These are phyloP conservation scores for Spialia ferax DNA, from an alignment of 2,888 invertebrate genomes.

Conservation along the genomic window DNA sequence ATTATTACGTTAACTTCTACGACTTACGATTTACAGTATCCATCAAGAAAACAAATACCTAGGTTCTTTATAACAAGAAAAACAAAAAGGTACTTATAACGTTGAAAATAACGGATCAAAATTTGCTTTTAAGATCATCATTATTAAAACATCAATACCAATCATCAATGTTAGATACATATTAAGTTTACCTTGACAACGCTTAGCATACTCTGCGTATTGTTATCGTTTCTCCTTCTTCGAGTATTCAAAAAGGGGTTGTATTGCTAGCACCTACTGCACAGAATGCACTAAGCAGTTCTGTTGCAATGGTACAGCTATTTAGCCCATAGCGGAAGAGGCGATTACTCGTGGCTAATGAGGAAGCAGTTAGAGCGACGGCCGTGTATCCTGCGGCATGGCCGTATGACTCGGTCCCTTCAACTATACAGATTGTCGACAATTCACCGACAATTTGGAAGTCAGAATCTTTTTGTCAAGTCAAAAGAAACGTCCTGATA, in stretches of 20 bases:
- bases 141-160: neutral
- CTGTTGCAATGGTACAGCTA: conserved; percentile 22
- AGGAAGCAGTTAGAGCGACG: conserved; percentile 73
- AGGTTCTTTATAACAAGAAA: too few species aligned
- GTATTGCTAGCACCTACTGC: conserved; percentile 17
- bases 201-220: too few species aligned
- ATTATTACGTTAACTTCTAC: too few species aligned
- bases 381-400: conserved; percentile 51
- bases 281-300: conserved; percentile 24
- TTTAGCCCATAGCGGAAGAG: conserved; percentile 61
- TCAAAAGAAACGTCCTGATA: too few species aligned
- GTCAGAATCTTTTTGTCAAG: too few species aligned
- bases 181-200: neutral
- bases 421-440: neutral
- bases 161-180: too few species aligned
- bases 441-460: neutral
- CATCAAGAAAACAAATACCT: too few species aligned
- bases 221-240: neutral
- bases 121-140: neutral
- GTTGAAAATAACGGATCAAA: neutral
- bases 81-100: too few species aligned
- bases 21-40: too few species aligned
- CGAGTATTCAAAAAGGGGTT: conserved; percentile 12
- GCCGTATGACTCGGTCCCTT: conserved; percentile 21
- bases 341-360: conserved; percentile 75